phyloP scores from a whole-genome alignment of 2,113 vertebrate genomes.

The Heterochromis multidens region DNA sequence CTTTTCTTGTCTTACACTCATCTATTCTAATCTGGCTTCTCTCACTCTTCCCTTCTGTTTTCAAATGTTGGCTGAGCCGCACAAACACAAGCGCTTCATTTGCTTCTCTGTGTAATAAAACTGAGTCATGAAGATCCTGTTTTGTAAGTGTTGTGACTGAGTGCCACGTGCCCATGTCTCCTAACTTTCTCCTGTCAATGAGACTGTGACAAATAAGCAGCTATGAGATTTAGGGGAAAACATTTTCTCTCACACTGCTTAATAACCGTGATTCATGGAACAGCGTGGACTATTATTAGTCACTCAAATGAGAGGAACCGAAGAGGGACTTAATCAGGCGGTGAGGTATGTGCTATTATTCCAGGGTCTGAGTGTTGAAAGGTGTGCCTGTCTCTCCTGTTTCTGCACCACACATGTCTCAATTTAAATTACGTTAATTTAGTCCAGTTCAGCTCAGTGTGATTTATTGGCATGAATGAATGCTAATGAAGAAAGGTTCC shows the following conservation, averaged over 20 bases:
- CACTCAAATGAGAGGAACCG: constrained; percentile 1
- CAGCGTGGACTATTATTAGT: constrained; percentile 20
- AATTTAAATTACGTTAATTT: background rate
- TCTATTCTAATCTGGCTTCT: constrained; percentile 51
- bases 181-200: constrained; percentile 15
- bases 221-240: constrained; percentile 4
- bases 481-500: background rate
- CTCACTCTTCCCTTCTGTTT: constrained; percentile 32
- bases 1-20: constrained; percentile 44
- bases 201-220: constrained; percentile 32
- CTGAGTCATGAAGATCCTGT: constrained; percentile 17
- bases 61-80: constrained; percentile 19
- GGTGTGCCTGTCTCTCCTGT: background rate
- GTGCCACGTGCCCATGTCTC: background rate
- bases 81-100: constrained; percentile 33
- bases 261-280: constrained; percentile 37
- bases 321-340: background rate
- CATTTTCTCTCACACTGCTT: background rate
- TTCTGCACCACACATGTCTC: background rate
- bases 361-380: background rate
- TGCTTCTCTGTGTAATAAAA: constrained; percentile 13
- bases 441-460: background rate
- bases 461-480: background rate
- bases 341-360: background rate
- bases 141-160: constrained; percentile 1